These are phyloP conservation scores for Reticulitermes speratus DNA, from an alignment of 1,140 invertebrate genomes.

Conservation along the genomic window DNA sequence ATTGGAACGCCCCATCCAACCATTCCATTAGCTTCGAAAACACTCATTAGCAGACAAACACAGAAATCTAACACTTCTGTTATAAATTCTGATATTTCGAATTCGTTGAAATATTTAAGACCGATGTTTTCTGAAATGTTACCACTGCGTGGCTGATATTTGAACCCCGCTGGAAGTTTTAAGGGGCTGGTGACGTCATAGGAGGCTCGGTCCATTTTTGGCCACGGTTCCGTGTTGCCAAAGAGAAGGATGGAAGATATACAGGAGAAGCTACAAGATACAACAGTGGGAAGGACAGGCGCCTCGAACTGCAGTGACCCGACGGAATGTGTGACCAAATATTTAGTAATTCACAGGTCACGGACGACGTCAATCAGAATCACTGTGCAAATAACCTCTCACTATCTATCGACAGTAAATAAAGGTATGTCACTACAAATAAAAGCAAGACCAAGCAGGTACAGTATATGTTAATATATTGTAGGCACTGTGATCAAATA, in stretches of 20 bases:
- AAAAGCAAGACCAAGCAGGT: too few relatives aligned
- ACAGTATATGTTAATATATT: too few relatives aligned
- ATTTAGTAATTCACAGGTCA: too few relatives aligned
- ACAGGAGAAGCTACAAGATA: background rate
- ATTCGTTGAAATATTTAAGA: background rate
- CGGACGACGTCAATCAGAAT: too few relatives aligned
- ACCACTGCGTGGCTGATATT: constrained; percentile 24
- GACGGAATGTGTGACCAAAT: too few relatives aligned
- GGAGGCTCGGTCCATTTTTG: constrained; percentile 32
- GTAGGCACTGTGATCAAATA: too few relatives aligned
- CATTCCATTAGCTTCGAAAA: too few relatives aligned
- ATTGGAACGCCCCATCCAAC: background rate
- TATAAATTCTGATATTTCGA: background rate
- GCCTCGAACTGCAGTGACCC: background rate
- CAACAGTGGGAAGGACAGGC: background rate
- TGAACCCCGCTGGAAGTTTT: constrained; percentile 21
- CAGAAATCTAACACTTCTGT: background rate
- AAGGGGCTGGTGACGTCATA: constrained; percentile 27
- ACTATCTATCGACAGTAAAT: too few relatives aligned
- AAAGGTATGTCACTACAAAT: too few relatives aligned
- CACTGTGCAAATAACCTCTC: too few relatives aligned
- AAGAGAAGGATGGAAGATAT: background rate
- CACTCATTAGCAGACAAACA: too few relatives aligned
- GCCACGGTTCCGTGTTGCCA: constrained; percentile 10
- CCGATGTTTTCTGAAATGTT: constrained; percentile 23